Evolutionary conservation across 2,797 vertebrate species (phyloP).

Genomic region (Gadopsis marmoratus): DNA sequence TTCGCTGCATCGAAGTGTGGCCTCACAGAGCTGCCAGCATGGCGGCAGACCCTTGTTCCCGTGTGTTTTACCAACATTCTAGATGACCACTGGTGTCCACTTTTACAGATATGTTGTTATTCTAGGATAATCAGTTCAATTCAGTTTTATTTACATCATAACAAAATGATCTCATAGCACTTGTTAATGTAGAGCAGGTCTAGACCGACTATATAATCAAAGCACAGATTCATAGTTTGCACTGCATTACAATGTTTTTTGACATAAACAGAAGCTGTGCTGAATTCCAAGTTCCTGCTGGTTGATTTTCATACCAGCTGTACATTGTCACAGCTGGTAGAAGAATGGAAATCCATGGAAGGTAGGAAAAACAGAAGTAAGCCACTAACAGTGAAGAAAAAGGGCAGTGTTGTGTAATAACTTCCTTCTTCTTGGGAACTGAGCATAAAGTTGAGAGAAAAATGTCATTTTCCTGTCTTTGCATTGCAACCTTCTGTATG

Average conservation of each 20-base stretch:
- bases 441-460: neutral
- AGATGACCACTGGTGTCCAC: neutral
- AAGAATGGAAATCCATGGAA: neutral
- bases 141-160: too few relatives aligned
- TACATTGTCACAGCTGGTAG: too few relatives aligned
- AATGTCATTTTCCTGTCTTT: neutral
- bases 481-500: conserved; percentile 23
- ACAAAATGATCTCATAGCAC: too few relatives aligned
- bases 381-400: neutral
- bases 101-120: neutral
- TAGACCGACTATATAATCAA: neutral
- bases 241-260: neutral
- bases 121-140: neutral
- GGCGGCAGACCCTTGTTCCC: too few relatives aligned
- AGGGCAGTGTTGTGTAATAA: neutral
- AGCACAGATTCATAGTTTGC: neutral
- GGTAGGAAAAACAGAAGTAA: neutral
- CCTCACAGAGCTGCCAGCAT: too few relatives aligned
- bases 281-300: neutral
- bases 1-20: neutral
- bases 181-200: too few relatives aligned
- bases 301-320: neutral
- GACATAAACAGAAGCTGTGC: neutral
- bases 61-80: neutral
- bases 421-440: conserved; percentile 25